Evolutionary conservation across 2,888 invertebrate species (phyloP).

Genomic region (Eilema sororculum): DNA sequence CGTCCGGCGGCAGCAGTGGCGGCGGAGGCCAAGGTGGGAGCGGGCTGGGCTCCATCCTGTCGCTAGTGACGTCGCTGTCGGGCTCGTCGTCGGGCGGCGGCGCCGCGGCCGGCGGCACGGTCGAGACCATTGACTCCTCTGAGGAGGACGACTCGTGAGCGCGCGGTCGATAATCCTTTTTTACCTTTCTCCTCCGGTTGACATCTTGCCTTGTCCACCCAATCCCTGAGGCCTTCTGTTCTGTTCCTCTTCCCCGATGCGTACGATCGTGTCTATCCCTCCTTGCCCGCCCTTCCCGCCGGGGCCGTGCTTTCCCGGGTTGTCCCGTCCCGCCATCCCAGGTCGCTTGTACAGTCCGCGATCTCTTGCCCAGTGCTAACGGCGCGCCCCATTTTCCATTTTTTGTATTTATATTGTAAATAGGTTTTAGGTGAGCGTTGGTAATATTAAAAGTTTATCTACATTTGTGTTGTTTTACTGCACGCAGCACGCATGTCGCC

Average conservation of each 20-base stretch:
- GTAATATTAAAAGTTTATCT: constrained; percentile 79
- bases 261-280: neutral
- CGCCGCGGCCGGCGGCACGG: constrained; percentile 68
- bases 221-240: neutral
- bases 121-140: constrained; percentile 80
- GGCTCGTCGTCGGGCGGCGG: constrained; percentile 80
- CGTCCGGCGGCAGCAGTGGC: constrained; percentile 82
- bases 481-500: constrained; percentile 54
- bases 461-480: constrained; percentile 74
- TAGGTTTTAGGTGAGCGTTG: constrained; percentile 81
- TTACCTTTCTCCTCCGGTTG: constrained; percentile 18
- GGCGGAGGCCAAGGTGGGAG: constrained; percentile 85
- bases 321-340: constrained; percentile 16
- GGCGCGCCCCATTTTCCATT: constrained; percentile 43
- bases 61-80: constrained; percentile 81
- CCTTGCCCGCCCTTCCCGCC: constrained; percentile 16
- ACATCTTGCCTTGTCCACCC: neutral
- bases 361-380: constrained; percentile 45
- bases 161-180: constrained; percentile 29
- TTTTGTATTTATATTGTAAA: constrained; percentile 84
- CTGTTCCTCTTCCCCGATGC: neutral
- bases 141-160: constrained; percentile 82
- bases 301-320: constrained; percentile 5
- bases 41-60: constrained; percentile 80
- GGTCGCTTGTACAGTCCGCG: constrained; percentile 76